phyloP scores from a whole-genome alignment of 1,140 invertebrate species.

The Eumeta japonica region DNA sequence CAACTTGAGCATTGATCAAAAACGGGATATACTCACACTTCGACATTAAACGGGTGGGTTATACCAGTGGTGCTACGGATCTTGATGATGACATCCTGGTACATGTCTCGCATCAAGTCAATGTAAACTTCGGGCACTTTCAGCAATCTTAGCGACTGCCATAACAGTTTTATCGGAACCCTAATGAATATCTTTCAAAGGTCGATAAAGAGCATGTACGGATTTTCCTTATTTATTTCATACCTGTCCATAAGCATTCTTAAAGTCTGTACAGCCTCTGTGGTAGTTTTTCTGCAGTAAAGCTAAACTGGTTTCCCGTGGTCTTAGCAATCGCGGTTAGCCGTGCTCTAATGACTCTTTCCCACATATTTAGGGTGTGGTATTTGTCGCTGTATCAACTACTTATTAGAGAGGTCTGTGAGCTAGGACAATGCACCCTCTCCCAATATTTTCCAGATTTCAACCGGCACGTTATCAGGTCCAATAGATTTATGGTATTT shows the following conservation, averaged over 20 bases:
- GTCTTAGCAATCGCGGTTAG: not conserved
- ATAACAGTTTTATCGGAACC: not conserved
- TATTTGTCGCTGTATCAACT: not conserved
- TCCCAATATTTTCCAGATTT: no score
- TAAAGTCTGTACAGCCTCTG: not conserved
- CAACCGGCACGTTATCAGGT: no score
- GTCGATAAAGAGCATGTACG: not conserved
- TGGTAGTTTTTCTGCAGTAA: not conserved
- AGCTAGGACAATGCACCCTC: no score
- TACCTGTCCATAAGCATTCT: slow-evolving; percentile 1
- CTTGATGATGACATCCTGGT: not conserved
- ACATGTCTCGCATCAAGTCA: not conserved
- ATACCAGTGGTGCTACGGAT: not conserved
- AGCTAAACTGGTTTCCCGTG: slow-evolving; percentile 1
- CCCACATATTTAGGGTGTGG: slow-evolving; percentile 1
- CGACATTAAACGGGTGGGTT: not conserved
- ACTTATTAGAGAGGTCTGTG: not conserved
- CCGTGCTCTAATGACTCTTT: not conserved
- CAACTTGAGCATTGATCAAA: no score
- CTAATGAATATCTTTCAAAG: not conserved
- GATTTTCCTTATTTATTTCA: not conserved
- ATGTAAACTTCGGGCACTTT: not conserved
- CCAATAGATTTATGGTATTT: no score
- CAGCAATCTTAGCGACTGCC: slow-evolving; percentile 1
- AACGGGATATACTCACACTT: no score